A percentile compares a stretch with the other conserved stretches of the same genome.
Conservation (phyloP, 1,140 invertebrate species). For the Varroa destructor region DNA sequence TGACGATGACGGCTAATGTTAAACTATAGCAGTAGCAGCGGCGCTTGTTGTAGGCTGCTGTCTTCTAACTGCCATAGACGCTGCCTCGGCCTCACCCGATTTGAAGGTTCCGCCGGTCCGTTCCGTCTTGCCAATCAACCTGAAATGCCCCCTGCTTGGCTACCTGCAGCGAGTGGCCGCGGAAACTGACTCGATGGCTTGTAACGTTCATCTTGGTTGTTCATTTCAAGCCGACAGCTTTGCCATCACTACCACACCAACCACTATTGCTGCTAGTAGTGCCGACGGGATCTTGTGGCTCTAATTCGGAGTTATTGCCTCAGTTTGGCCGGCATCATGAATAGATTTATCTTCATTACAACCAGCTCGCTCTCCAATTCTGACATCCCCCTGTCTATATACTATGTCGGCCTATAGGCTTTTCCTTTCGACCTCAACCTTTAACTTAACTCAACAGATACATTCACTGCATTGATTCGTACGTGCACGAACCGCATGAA, state of each 20-base stretch:
- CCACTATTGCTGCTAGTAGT: neutral
- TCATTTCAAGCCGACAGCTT: neutral
- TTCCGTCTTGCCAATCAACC: no score
- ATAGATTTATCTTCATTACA: constrained; percentile 28
- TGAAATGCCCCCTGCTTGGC: no score
- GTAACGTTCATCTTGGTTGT: neutral
- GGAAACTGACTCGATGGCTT: neutral
- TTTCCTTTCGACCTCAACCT: neutral
- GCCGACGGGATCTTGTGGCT: neutral
- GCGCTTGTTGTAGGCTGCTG: no score
- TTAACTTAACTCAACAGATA: no score
- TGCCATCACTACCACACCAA: no score
- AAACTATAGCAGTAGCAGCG: no score
- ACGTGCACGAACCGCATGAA: no score
- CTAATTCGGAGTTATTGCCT: constrained; percentile 28
- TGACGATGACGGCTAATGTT: no score
- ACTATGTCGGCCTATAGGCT: neutral
- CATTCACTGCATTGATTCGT: no score
- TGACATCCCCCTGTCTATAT: neutral
- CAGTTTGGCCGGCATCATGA: neutral
- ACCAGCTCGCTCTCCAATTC: neutral
- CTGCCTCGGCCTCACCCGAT: no score
- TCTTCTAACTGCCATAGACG: no score
- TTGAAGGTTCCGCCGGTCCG: no score
- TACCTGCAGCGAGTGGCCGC: neutral